Evolutionary conservation across 2,888 invertebrate species (phyloP).

Genomic region (Archips xylosteana): DNA sequence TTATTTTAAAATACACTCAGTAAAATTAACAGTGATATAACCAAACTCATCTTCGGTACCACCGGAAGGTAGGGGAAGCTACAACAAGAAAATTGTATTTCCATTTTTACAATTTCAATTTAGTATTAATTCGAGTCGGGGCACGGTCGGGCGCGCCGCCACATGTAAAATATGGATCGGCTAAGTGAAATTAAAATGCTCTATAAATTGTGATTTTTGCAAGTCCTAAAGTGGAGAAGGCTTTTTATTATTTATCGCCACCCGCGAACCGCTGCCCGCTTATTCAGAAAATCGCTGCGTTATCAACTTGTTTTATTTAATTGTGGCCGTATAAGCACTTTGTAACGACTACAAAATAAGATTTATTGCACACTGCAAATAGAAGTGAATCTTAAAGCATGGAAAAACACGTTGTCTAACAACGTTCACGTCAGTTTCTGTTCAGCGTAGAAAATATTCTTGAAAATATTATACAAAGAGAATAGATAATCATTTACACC

Average conservation of each 20-base stretch:
- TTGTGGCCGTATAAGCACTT: constrained; percentile 25
- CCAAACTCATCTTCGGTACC: constrained; percentile 76
- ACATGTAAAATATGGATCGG: constrained; percentile 86
- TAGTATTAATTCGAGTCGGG: constrained; percentile 84
- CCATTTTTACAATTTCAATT: constrained; percentile 86
- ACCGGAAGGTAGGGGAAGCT: constrained; percentile 70
- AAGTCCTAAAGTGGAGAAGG: constrained; percentile 86
- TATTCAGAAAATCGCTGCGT: constrained; percentile 78
- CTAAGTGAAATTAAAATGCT: constrained; percentile 86
- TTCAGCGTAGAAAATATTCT: too few relatives aligned
- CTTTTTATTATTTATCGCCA: constrained; percentile 84
- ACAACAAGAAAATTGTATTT: constrained; percentile 84
- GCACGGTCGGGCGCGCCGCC: constrained; percentile 80
- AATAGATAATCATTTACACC: too few relatives aligned
- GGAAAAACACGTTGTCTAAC: too few relatives aligned
- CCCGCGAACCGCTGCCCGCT: constrained; percentile 76
- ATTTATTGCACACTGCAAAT: background rate
- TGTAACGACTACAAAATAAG: background rate
- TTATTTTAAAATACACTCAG: constrained; percentile 12
- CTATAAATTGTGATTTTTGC: constrained; percentile 86
- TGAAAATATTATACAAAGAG: too few relatives aligned
- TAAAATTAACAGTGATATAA: constrained; percentile 55
- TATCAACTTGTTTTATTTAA: constrained; percentile 77
- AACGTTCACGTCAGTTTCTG: too few relatives aligned
- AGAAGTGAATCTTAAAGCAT: background rate